Conservation (phyloP, 1,140 invertebrate species). For the Dufourea novaeangliae region DNA sequence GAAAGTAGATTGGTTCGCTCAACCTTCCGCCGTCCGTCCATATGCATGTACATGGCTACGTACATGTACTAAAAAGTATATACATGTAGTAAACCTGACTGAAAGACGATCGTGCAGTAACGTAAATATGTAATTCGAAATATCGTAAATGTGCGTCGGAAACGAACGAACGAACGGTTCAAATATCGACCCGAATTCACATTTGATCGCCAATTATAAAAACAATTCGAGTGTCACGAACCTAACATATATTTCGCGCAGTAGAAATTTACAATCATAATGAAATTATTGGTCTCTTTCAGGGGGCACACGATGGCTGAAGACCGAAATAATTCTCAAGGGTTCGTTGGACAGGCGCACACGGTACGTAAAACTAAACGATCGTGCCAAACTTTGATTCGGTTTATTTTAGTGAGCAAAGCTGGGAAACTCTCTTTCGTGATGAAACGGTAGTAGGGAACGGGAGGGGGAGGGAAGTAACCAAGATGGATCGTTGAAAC, state of each 20-base stretch:
- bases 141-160: not conserved
- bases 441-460: not conserved
- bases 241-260: not conserved
- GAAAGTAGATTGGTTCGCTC: slow-evolving; percentile 41
- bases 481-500: slow-evolving; percentile 8
- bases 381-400: slow-evolving; percentile 52
- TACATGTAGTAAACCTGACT: not conserved
- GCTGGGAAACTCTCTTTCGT: slow-evolving; percentile 13
- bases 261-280: not conserved
- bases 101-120: not conserved
- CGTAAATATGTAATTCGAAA: not conserved
- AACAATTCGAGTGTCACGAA: too few relatives aligned
- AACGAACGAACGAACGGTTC: not conserved
- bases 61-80: not conserved
- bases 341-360: slow-evolving; percentile 60
- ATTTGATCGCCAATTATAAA: not conserved
- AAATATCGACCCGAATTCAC: not conserved
- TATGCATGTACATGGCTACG: not conserved
- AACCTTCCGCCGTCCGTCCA: not conserved
- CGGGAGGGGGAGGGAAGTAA: slow-evolving; percentile 6
- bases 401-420: slow-evolving; percentile 46
- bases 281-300: slow-evolving; percentile 45
- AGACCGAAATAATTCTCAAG: slow-evolving; percentile 63
- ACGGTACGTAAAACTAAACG: slow-evolving; percentile 52
- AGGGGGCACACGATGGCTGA: slow-evolving; percentile 62